These are phyloP conservation scores for Spisula solida DNA, from an alignment of 2,888 invertebrate species.

Conservation along the genomic window DNA sequence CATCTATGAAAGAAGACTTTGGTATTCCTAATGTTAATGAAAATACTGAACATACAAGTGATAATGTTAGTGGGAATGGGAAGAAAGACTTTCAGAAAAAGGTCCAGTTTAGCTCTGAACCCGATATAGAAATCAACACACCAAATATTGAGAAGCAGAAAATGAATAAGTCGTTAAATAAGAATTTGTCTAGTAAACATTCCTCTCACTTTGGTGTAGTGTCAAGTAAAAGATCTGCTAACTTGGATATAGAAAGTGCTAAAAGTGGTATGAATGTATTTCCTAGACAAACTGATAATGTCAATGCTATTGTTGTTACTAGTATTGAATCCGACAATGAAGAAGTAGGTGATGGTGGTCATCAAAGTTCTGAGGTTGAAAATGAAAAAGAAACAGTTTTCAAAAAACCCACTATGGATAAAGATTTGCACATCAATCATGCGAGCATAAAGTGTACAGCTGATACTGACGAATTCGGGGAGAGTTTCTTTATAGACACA, in stretches of 20 bases:
- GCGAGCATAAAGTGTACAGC: background rate
- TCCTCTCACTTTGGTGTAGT: background rate
- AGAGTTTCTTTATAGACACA: constrained; percentile 83
- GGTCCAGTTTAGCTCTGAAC: background rate
- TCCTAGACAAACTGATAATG: background rate
- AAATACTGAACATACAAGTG: background rate
- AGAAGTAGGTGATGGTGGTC: background rate
- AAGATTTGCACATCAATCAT: background rate
- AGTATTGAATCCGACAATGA: background rate
- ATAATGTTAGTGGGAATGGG: background rate
- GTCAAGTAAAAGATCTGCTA: background rate
- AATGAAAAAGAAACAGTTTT: background rate
- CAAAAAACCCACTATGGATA: background rate
- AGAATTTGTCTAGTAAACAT: background rate
- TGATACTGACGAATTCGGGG: constrained; percentile 70
- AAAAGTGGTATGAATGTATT: no score
- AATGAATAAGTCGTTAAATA: background rate
- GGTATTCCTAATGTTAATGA: background rate
- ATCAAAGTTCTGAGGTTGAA: background rate
- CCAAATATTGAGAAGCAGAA: constrained; percentile 15
- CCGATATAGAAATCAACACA: constrained; percentile 18
- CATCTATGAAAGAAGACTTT: background rate
- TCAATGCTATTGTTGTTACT: background rate
- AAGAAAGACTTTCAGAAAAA: constrained; percentile 13
- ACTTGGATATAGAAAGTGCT: background rate